Evolutionary conservation across 2,113 vertebrate species (phyloP), one percentile per base, ranked within the genome.

Genomic region (Lophius piscatorius): DNA sequence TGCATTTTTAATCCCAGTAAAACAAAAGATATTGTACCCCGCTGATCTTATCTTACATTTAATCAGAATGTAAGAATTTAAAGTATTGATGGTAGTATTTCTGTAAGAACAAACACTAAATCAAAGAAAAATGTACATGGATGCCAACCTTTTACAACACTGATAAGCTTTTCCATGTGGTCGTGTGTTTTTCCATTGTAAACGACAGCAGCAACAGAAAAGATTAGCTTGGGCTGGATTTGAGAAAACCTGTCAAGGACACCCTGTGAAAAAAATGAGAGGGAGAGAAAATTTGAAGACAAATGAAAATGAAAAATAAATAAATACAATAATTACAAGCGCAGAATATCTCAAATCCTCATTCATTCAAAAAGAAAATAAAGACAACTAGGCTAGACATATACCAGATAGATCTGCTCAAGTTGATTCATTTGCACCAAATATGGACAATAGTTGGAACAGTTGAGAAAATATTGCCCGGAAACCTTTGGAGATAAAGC

Each of bases 191-290:
- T 98, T 74, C 95, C 91, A 1, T 98, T 99, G 87, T 98, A 99
- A 39, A 96, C 67, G 11, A 99, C 96, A 0, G 95, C 95, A 38
- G 96, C 93, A 0, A 99, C 96, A 0, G 97, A 99, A 83, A 98
- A 96, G 76, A 99, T 93, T 26, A 99, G 78, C 63, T 96, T 98
- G 1, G 97, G 96, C 80, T 98, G 96, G 64, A 98, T 96, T 68
- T 99, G 97, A 39, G 97, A 99, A 73, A 98, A 94, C 16, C 96
- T 91, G 85, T 98, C 96, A 60, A 99, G 90, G 0, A 99, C 97
- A 0, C 96, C 97, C 97, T 98, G 69, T 20, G 4, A 50, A 1
- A 24, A 31, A 38, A 28, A 23, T 14, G 2, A 21, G 10, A 31
- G n/a, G n/a, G n/a, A n/a, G n/a, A n/a, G n/a, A n/a, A n/a, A n/a